These are phyloP conservation scores for Conger conger DNA, from an alignment of 2,113 vertebrate genomes.

Conservation along the genomic window DNA sequence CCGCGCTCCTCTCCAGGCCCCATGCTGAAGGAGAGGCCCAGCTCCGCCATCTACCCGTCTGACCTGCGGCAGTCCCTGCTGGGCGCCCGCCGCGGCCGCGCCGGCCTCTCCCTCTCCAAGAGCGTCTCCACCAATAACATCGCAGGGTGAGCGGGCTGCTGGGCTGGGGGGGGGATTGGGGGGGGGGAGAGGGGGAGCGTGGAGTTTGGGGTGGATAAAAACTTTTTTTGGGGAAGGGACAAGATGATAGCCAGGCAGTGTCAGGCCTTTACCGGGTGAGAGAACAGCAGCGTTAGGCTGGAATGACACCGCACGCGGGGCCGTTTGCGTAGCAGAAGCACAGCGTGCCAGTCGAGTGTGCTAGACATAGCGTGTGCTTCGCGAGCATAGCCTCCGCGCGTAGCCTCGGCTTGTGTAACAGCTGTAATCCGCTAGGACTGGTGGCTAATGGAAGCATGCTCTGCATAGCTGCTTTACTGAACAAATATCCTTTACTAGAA, in stretches of 20 bases:
- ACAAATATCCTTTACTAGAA: too few relatives aligned
- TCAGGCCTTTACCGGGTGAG: background rate
- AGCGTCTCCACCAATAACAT: constrained; percentile 96
- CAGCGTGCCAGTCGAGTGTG: too few relatives aligned
- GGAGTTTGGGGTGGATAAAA: background rate
- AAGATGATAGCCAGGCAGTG: background rate
- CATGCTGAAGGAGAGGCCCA: constrained; percentile 83
- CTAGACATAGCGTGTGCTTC: too few relatives aligned
- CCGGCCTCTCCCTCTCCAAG: constrained; percentile 85
- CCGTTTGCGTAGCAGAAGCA: too few relatives aligned
- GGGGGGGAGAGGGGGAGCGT: background rate
- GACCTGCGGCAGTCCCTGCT: constrained; percentile 89
- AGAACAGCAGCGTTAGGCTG: background rate
- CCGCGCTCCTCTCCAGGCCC: constrained; percentile 62
- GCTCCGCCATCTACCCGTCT: constrained; percentile 88
- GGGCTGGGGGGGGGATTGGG: background rate
- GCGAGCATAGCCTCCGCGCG: too few relatives aligned
- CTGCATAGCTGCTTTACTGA: too few relatives aligned
- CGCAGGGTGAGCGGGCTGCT: constrained; percentile 74
- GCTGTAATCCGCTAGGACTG: too few relatives aligned
- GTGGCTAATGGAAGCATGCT: too few relatives aligned
- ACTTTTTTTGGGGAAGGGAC: background rate
- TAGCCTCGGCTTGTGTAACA: too few relatives aligned
- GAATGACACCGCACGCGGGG: too few relatives aligned
- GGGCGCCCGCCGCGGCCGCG: constrained; percentile 77